Evolutionary conservation across 2,888 invertebrate genomes (phyloP).

Genomic region (Adelognathus sp.): DNA sequence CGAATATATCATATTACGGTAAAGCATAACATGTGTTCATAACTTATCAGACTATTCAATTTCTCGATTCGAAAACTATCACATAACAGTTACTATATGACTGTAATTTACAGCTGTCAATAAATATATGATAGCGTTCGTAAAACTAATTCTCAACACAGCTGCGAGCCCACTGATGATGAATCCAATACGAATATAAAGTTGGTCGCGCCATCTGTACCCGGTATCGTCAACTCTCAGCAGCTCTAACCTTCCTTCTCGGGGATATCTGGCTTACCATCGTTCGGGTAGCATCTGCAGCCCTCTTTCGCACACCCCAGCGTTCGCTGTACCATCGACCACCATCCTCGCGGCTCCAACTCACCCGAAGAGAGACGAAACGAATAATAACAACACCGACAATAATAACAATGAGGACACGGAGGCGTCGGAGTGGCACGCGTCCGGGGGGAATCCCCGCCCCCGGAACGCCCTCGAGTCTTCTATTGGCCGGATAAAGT

Average conservation of each 20-base stretch:
- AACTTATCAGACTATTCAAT: not conserved
- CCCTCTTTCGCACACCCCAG: not conserved
- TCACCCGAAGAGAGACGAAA: not conserved
- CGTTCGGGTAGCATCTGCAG: not conserved
- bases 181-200: not conserved
- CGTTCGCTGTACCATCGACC: not conserved
- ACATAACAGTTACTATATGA: no score
- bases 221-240: not conserved
- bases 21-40: not conserved
- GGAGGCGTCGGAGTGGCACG: slow-evolving; percentile 55
- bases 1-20: not conserved
- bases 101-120: no score
- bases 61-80: no score
- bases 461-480: slow-evolving; percentile 78
- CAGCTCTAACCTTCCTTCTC: not conserved
- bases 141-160: not conserved
- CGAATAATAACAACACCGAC: slow-evolving; percentile 66
- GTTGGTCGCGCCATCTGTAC: slow-evolving; percentile 61
- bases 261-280: slow-evolving; percentile 23
- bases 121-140: not conserved
- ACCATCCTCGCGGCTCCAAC: not conserved
- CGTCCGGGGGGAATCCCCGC: slow-evolving; percentile 72
- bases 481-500: slow-evolving; percentile 80
- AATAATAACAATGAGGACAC: slow-evolving; percentile 66
- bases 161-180: not conserved